Percentiles rank a stretch among this genome's conserved stretches.
Conservation (phyloP, 2,888 invertebrate species). For the Tetramorium bicarinatum region DNA sequence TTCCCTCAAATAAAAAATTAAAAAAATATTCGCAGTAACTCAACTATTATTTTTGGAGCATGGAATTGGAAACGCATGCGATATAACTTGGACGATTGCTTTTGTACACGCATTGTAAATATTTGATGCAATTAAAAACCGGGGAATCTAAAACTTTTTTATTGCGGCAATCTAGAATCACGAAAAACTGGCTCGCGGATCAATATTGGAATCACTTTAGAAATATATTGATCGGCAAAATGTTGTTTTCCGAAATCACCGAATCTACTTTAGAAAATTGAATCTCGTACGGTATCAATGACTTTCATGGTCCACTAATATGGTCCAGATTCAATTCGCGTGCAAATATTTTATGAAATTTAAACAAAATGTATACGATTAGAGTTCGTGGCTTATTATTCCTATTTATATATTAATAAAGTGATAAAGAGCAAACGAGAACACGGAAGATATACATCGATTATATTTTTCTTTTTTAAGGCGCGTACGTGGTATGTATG, state of each 20-base stretch:
- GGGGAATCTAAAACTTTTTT: conserved; percentile 19
- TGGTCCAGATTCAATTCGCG: neutral
- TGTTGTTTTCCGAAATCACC: neutral
- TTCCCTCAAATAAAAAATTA: conserved; percentile 37
- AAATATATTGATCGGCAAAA: neutral
- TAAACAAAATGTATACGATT: neutral
- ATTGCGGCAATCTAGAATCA: neutral
- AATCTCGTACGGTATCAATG: neutral
- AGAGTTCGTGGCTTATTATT: neutral
- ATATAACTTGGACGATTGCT: conserved; percentile 49
- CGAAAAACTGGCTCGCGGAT: neutral
- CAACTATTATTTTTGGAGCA: conserved; percentile 44
- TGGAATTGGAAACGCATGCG: conserved; percentile 26
- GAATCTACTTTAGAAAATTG: conserved; percentile 21
- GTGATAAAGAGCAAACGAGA: neutral
- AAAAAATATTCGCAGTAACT: conserved; percentile 48
- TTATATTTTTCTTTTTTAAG: neutral
- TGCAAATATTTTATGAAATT: neutral
- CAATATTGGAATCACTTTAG: neutral
- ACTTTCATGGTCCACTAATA: neutral
- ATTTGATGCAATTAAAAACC: conserved; percentile 49
- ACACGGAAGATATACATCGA: neutral
- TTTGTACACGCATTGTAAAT: conserved; percentile 43
- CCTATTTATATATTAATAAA: neutral
- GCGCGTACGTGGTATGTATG: neutral